Evolutionary conservation across 2,888 invertebrate species (phyloP), one percentile per base, ranked within the genome.

Genomic region (Leptodirus hochenwartii): DNA sequence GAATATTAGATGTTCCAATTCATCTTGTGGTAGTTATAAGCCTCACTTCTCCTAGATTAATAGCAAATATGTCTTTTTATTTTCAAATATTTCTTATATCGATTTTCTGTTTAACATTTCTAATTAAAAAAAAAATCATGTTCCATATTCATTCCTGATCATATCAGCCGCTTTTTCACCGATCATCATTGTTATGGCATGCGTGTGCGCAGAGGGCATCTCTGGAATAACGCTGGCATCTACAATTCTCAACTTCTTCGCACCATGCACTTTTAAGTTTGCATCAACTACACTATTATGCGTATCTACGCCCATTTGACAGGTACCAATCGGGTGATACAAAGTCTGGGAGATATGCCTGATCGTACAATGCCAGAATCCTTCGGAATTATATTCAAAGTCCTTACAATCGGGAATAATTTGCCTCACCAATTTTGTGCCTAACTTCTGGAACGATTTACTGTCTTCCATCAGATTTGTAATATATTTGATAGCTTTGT

Each of bases 201-300:
- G 85, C 1, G 84, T 85, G 46, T 87, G 85, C 4, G 84, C 85
- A 45, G 81, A 80, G 17, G 73, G 74, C 41, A 85, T 79, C 2
- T 75, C 76, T 1, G 85, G 85, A 81, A 87, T 85, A 40, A 85
- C 71, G 44, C 80, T 79, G 15, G 81, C 82, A 47, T 87, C 85
- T 41, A 84, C 74, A 12, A 87, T 81, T 36, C 85, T 61, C 13
- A 87, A 58, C 5, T 79, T 77, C 31, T 69, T 56, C 1, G 87
- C 57, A 3, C 85, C 85, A 41, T 81, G 69, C 1, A 84, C 81
- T 24, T 66, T 61, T 24, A 85, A 51, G 34, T 73, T 61, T 1
- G 79, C 70, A 56, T 85, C 84, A 0, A 85, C 85, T 0, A 85
- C 85, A 0, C 84, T 81, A 11, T 66, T 66, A 48, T 85, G 85